Evolutionary conservation across 2,888 invertebrate species (phyloP).

Genomic region (Caenorhabditis imperialis): DNA sequence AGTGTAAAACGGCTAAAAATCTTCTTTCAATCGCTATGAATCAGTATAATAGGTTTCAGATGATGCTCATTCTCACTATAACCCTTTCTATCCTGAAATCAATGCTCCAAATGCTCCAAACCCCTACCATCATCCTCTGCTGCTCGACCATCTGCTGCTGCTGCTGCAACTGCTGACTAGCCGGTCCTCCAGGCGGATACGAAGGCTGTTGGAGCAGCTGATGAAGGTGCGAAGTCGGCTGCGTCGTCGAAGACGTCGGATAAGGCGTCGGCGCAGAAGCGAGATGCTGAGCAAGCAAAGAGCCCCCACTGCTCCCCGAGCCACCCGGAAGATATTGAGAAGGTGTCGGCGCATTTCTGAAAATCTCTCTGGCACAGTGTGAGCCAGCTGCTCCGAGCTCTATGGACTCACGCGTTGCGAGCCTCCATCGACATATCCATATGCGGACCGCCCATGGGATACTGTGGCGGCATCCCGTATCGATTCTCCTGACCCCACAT

Average conservation of each 20-base stretch:
- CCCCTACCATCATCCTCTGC: slow-evolving; percentile 6
- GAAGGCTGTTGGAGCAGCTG: slow-evolving; percentile 20
- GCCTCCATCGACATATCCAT: not conserved
- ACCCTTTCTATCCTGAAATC: no score
- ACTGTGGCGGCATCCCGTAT: slow-evolving; percentile 17
- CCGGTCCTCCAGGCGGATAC: slow-evolving; percentile 8
- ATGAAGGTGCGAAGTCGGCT: slow-evolving; percentile 20
- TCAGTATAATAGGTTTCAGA: no score
- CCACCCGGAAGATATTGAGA: not conserved
- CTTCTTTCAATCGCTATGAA: no score
- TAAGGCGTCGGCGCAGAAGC: slow-evolving; percentile 4
- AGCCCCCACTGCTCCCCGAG: no score
- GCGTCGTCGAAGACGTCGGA: not conserved
- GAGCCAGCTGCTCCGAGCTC: not conserved
- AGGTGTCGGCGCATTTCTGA: not conserved
- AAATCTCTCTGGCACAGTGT: not conserved
- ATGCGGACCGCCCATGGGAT: not conserved
- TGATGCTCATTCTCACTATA: no score
- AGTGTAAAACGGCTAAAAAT: no score
- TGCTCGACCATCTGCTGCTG: slow-evolving; percentile 21
- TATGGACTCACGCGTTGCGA: not conserved
- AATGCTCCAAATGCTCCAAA: no score
- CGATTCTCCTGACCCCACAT: slow-evolving; percentile 18
- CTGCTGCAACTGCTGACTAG: slow-evolving; percentile 2
- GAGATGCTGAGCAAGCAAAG: slow-evolving; percentile 34